A percentile compares a stretch with the other conserved stretches of the same genome.
Evolutionary conservation across 2,113 vertebrate species (phyloP).

Genomic region (Corydoras sp.): DNA sequence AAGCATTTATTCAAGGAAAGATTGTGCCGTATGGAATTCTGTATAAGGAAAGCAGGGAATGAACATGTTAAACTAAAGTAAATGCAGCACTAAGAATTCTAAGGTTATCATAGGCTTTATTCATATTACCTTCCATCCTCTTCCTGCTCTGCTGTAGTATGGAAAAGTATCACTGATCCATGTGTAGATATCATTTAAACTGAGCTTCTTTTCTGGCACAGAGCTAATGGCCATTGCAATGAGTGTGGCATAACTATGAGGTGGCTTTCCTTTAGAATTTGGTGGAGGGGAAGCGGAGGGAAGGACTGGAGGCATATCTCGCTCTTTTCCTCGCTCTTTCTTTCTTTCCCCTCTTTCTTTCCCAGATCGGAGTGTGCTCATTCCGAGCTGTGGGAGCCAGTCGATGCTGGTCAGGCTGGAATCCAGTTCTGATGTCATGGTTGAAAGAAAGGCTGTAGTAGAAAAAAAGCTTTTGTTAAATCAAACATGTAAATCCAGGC

Average conservation of each 20-base stretch:
- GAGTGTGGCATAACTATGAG: slow-evolving; percentile 93
- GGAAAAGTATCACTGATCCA: slow-evolving; percentile 96
- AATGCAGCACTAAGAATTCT: not conserved
- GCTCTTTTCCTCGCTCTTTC: slow-evolving; percentile 67
- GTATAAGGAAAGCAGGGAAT: slow-evolving; percentile 36
- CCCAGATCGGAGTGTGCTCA: slow-evolving; percentile 80
- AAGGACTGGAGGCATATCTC: slow-evolving; percentile 57
- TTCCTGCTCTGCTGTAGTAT: slow-evolving; percentile 86
- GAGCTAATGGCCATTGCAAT: slow-evolving; percentile 94
- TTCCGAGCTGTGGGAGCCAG: slow-evolving; percentile 89
- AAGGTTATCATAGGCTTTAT: not conserved
- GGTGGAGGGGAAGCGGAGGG: slow-evolving; percentile 61
- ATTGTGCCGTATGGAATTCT: slow-evolving; percentile 98
- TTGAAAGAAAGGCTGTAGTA: slow-evolving; percentile 39
- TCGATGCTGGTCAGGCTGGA: slow-evolving; percentile 97
- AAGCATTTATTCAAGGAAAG: slow-evolving; percentile 97
- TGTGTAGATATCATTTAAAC: slow-evolving; percentile 94
- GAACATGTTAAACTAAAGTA: not conserved
- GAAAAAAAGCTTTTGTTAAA: not conserved
- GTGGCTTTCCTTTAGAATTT: slow-evolving; percentile 85
- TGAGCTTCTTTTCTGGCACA: slow-evolving; percentile 86
- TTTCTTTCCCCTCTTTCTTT: slow-evolving; percentile 80
- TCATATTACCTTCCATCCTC: slow-evolving; percentile 87
- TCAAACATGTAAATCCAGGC: too few relatives aligned
- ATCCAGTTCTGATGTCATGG: slow-evolving; percentile 89